These are phyloP conservation scores for Luidia sarsii DNA, from an alignment of 53 echinoderm and acorn worm species.

Conservation along the genomic window DNA sequence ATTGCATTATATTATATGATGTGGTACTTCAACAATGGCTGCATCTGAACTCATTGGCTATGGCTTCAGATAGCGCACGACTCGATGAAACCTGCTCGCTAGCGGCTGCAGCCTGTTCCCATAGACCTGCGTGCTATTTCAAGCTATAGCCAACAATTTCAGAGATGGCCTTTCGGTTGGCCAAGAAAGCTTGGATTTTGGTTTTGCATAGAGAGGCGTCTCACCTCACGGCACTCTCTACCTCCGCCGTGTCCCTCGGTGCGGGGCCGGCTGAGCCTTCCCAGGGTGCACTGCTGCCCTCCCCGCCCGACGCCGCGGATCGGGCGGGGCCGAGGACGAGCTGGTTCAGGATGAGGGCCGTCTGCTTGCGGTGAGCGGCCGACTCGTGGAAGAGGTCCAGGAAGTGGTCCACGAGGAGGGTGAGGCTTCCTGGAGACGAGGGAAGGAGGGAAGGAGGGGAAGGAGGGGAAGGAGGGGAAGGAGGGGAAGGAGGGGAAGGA, in stretches of 20 bases:
- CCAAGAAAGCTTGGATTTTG: neutral
- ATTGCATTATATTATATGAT: too few species aligned
- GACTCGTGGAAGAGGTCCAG: slow-evolving; percentile 79
- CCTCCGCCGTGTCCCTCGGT: slow-evolving; percentile 25
- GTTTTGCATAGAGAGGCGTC: neutral
- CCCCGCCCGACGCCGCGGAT: slow-evolving; percentile 25
- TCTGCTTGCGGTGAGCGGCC: slow-evolving; percentile 60
- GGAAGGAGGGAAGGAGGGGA: too few species aligned
- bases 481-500: too few species aligned
- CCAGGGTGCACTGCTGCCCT: slow-evolving; percentile 44
- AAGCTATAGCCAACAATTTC: neutral
- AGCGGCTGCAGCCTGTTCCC: too few species aligned
- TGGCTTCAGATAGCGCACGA: too few species aligned
- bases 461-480: too few species aligned
- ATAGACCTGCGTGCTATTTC: neutral
- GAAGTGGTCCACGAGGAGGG: slow-evolving; percentile 85
- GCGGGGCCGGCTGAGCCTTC: slow-evolving; percentile 28
- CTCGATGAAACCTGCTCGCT: too few species aligned
- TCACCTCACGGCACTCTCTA: slow-evolving; percentile 38
- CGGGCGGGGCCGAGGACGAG: slow-evolving; percentile 74
- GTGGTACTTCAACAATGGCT: too few species aligned
- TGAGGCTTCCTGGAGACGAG: slow-evolving; percentile 63
- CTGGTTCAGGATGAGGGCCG: slow-evolving; percentile 78
- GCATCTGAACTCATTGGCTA: too few species aligned
- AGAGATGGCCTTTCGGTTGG: neutral